Conservation (phyloP, 2,797 vertebrate species). For the Sibirionetta formosa region DNA sequence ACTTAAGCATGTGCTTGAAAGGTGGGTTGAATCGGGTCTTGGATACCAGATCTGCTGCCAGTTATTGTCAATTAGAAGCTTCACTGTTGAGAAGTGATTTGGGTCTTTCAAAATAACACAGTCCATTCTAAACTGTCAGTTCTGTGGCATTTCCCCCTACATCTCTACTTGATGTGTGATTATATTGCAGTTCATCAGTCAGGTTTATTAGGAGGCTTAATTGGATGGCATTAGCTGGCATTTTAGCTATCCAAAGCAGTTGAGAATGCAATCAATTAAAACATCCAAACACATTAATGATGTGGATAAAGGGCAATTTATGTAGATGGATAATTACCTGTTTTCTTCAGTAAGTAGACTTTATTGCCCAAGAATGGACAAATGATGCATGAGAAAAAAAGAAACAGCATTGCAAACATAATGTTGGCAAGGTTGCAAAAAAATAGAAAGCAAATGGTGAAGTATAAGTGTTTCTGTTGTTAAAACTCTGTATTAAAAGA, state of each 20-base stretch:
- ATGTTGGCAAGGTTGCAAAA: not conserved
- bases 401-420: not conserved
- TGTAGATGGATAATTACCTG: slow-evolving; percentile 55
- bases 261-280: slow-evolving; percentile 64
- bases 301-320: slow-evolving; percentile 23
- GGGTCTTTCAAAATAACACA: not conserved
- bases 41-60: not conserved
- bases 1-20: not conserved
- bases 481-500: not conserved
- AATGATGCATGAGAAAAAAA: slow-evolving; percentile 7
- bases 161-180: slow-evolving; percentile 28
- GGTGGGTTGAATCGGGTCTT: not conserved
- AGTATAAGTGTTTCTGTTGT: not conserved
- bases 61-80: not conserved
- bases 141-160: not conserved
- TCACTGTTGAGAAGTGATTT: not conserved
- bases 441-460: not conserved
- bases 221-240: slow-evolving; percentile 83
- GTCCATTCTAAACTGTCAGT: slow-evolving; percentile 16
- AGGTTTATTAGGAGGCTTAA: slow-evolving; percentile 87
- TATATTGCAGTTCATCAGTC: slow-evolving; percentile 80
- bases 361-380: slow-evolving; percentile 4
- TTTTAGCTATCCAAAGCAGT: slow-evolving; percentile 43
- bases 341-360: slow-evolving; percentile 8
- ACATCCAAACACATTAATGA: slow-evolving; percentile 57